Base-by-base conservation (phyloP, 2,113 vertebrate genomes). In the Brachypodius melanocephalos region DNA sequence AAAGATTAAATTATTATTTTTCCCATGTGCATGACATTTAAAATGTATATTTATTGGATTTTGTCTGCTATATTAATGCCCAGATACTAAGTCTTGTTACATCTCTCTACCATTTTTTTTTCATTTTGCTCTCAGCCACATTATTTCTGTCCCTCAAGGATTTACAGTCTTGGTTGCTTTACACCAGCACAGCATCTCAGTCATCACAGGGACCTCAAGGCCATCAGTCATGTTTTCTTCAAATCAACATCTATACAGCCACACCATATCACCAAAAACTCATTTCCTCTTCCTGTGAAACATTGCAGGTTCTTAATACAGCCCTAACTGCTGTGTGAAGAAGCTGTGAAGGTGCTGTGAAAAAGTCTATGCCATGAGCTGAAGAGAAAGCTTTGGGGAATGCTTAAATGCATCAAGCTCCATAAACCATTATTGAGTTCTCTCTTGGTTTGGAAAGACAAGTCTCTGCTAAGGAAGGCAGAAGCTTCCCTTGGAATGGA, bases 1-100 rank as follows among this genome's bases (percentile, higher is more conserved):
- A 71, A 84, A 55, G 10, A 67, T 67, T 32, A 85, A 89, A 94
- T 87, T n/a, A 94, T 85, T n/a, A 49, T 84, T 92, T 91, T 89
- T 87, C 46, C 38, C 11, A 51, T 38, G 34, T 63, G 18, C 21
- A 6, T 58, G 20, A 81, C 20, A 84, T 90, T 58, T 73, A 5
- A 80, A 71, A 92, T 77, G 80, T 66, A 20, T 78, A 51, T 74
- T 87, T 96, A 67, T 74, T 89, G 21, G 51, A 67, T 84, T 2
- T 0, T 58, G 18, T 74, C 87, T 89, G 18, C 17, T 18, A 6
- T 48, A 63, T 66, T 85, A 85, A 89, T 87, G 57, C 1, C 24
- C 17, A 72, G 8, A 43, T 51, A 75, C 18, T 59, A 79, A 76
- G 21, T 49, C 52, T 46, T 87, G 32, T 51, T 78, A 67, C 1